These are phyloP conservation scores for Dendrolimus pini DNA, from an alignment of 2,888 invertebrate genomes.

Conservation along the genomic window DNA sequence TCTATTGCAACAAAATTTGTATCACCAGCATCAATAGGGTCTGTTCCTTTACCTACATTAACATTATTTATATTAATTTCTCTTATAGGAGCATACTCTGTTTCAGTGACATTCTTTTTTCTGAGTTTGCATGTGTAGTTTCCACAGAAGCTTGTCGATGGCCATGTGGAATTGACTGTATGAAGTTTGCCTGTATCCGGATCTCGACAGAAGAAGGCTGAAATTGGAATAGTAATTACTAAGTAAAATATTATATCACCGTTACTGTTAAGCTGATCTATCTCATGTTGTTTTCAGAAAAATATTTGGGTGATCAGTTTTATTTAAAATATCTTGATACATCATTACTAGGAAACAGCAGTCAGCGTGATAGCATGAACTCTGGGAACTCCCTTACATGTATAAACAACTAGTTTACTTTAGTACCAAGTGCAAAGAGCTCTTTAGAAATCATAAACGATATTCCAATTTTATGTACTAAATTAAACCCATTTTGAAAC, in stretches of 20 bases:
- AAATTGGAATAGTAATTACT: conserved; percentile 17
- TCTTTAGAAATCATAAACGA: no score
- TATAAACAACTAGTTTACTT: no score
- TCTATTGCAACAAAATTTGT: neutral
- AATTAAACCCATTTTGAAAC: no score
- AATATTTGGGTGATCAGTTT: no score
- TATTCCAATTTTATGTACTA: no score
- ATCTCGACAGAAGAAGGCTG: conserved; percentile 62
- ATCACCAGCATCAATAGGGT: neutral
- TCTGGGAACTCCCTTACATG: no score
- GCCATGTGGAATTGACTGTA: conserved; percentile 55
- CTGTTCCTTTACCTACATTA: conserved; percentile 5
- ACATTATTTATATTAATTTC: conserved; percentile 32
- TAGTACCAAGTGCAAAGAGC: no score
- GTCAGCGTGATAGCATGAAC: no score
- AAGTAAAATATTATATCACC: neutral
- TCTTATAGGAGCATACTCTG: conserved; percentile 25
- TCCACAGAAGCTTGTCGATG: conserved; percentile 57
- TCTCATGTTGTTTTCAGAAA: no score
- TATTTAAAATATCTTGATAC: no score
- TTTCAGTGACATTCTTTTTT: conserved; percentile 26
- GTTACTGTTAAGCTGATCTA: no score
- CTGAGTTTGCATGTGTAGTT: conserved; percentile 60
- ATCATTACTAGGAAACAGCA: no score
- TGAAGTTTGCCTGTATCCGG: conserved; percentile 60